These are phyloP conservation scores for Cydia strobilella DNA, from an alignment of 1,140 invertebrate genomes.

Conservation along the genomic window DNA sequence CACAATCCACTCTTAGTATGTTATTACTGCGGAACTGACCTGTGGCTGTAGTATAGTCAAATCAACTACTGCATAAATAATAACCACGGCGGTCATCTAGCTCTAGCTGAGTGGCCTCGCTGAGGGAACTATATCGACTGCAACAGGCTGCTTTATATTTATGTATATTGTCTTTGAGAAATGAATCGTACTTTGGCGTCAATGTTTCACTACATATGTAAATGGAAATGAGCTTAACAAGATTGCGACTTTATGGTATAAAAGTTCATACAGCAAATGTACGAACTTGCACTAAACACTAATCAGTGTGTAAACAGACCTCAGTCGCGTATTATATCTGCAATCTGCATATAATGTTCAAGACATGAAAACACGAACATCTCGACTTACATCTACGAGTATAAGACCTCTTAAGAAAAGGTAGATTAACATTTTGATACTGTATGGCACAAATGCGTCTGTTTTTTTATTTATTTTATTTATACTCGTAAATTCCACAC, in stretches of 20 bases:
- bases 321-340: too few species aligned
- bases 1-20: not conserved
- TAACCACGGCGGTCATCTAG: constrained; percentile 3
- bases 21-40: not conserved
- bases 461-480: too few species aligned
- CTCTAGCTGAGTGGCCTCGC: not conserved
- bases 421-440: too few species aligned
- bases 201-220: not conserved
- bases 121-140: not conserved
- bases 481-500: not conserved
- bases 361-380: too few species aligned
- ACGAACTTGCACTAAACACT: not conserved
- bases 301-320: too few species aligned
- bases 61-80: not conserved
- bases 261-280: not conserved
- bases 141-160: not conserved
- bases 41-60: too few species aligned
- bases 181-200: not conserved
- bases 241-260: not conserved
- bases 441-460: too few species aligned
- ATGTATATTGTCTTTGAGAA: not conserved
- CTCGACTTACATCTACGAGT: too few species aligned
- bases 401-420: too few species aligned
- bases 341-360: too few species aligned
- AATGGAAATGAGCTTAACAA: not conserved